Evolutionary conservation across 2,797 vertebrate genomes (phyloP).

Genomic region (Brachyalestes nurse): DNA sequence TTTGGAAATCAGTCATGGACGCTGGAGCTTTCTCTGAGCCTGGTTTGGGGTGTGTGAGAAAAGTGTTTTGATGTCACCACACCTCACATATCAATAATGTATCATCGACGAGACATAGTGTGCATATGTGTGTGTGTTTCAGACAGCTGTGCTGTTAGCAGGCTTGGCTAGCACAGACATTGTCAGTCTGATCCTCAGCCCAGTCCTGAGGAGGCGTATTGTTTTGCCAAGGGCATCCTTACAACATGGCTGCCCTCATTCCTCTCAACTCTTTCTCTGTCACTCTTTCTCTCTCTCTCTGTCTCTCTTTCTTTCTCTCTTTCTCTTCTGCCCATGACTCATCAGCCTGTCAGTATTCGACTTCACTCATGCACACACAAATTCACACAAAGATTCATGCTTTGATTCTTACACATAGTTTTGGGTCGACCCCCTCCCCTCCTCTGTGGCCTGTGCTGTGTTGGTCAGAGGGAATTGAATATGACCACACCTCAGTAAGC

Average conservation of each 20-base stretch:
- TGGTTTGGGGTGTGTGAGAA: background rate
- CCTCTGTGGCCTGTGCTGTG: slow-evolving; percentile 35
- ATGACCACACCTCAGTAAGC: slow-evolving; percentile 48
- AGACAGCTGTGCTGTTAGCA: slow-evolving; percentile 21
- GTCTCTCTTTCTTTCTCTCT: slow-evolving; percentile 14
- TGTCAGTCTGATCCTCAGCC: slow-evolving; percentile 11
- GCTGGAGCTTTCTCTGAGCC: background rate
- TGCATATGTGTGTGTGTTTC: background rate
- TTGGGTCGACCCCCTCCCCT: slow-evolving; percentile 20
- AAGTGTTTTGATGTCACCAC: background rate
- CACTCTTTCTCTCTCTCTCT: slow-evolving; percentile 11
- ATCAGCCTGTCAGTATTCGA: slow-evolving; percentile 45
- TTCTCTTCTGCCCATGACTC: slow-evolving; percentile 56
- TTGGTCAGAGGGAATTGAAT: slow-evolving; percentile 48
- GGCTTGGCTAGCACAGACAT: slow-evolving; percentile 5
- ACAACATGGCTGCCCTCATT: slow-evolving; percentile 34
- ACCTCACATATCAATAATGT: background rate
- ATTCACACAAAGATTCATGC: slow-evolving; percentile 38
- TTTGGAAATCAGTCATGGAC: slow-evolving; percentile 16
- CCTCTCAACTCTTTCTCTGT: slow-evolving; percentile 24
- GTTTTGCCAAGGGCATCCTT: slow-evolving; percentile 28
- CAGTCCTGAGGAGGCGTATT: slow-evolving; percentile 32
- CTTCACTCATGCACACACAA: slow-evolving; percentile 18
- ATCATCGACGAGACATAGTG: background rate
- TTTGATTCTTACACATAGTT: slow-evolving; percentile 43